A percentile compares a stretch with the other conserved stretches of the same genome.
phyloP scores from a whole-genome alignment of 2,113 vertebrate species.

The Trogon melanurus region DNA sequence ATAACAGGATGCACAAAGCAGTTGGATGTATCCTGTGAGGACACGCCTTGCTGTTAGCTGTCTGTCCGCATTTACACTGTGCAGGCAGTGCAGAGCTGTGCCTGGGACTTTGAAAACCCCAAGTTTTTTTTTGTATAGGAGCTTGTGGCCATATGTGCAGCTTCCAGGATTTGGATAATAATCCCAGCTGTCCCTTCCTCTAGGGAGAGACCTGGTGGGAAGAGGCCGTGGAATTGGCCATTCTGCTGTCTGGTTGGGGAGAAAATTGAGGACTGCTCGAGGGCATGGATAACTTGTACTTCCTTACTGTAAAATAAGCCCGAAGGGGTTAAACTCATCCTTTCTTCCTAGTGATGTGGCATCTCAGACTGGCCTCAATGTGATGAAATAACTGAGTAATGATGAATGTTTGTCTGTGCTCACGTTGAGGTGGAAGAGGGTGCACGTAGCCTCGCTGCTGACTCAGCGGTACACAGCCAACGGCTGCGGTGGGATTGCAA shows the following conservation, averaged over 20 bases:
- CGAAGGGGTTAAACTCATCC: constrained; percentile 10
- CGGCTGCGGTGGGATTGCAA: not conserved
- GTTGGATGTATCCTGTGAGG: constrained; percentile 29
- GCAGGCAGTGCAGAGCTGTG: not conserved
- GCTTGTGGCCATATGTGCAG: not conserved
- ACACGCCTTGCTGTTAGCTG: not conserved
- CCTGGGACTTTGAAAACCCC: not conserved
- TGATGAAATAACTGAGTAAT: constrained; percentile 25
- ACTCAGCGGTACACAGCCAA: not conserved
- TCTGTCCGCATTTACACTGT: not conserved
- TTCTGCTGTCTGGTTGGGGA: not conserved
- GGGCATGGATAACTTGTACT: not conserved
- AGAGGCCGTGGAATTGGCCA: not conserved
- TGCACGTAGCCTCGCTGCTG: not conserved
- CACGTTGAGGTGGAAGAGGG: not conserved
- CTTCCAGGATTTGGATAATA: not conserved
- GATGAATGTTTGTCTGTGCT: not conserved
- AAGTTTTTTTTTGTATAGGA: not conserved
- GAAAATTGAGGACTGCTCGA: not conserved
- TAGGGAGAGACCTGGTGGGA: not conserved
- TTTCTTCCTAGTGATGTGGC: not conserved
- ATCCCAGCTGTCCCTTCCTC: not conserved
- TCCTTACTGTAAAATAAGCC: constrained; percentile 21
- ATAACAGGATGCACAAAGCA: constrained; percentile 39
- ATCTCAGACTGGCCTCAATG: not conserved